A percentile compares a stretch with the other conserved stretches of the same genome.
Conservation (phyloP, 1,140 invertebrate genomes). For the Apis dorsata region DNA sequence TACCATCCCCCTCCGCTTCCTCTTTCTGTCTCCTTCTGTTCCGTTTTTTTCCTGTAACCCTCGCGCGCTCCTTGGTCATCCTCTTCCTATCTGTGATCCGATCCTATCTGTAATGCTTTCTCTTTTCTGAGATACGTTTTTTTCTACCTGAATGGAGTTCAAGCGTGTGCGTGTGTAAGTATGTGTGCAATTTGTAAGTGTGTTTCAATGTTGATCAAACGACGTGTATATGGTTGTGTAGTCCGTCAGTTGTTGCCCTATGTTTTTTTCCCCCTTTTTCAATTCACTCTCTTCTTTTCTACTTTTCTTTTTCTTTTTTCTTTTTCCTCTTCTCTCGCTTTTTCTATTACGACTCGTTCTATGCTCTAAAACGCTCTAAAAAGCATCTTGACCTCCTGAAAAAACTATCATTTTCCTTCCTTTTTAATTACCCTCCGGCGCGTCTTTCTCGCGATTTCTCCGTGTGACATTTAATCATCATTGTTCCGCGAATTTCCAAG, state of each 20-base stretch:
- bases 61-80: conserved; percentile 30
- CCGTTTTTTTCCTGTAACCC: conserved; percentile 4
- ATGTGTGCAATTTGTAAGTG: no score
- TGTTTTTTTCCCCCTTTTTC: background rate
- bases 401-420: background rate
- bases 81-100: conserved; percentile 41
- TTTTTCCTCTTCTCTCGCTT: background rate
- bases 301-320: background rate
- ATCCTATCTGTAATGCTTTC: conserved; percentile 44
- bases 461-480: background rate
- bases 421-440: conserved; percentile 12
- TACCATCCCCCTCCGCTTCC: background rate
- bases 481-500: background rate
- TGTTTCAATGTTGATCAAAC: background rate
- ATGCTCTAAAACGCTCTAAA: background rate
- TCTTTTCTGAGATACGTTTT: conserved; percentile 39
- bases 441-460: background rate
- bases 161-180: background rate
- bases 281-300: background rate
- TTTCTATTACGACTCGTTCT: background rate
- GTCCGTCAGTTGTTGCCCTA: background rate
- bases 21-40: conserved; percentile 11
- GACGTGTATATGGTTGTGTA: background rate
- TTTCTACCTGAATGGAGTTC: background rate
- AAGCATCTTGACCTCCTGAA: background rate